Evolutionary conservation across 1,140 invertebrate genomes (phyloP).

Genomic region (Diuraphis noxia): DNA sequence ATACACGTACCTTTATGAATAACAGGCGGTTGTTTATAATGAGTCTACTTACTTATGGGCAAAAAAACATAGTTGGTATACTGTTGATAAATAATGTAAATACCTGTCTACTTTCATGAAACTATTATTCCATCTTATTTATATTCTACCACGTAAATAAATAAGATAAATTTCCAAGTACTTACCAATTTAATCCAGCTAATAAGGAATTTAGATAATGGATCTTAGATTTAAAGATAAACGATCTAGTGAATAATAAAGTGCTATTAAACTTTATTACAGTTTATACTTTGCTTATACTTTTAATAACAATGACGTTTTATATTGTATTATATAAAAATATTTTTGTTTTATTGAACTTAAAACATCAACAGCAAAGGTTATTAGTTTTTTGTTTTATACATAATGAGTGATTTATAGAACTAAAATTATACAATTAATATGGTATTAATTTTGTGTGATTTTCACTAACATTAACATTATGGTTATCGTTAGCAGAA

Average conservation of each 20-base stretch:
- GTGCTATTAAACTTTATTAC: slow-evolving; percentile 23
- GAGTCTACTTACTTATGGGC: background rate
- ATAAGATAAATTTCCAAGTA: background rate
- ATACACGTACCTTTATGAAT: background rate
- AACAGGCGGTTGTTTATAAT: background rate
- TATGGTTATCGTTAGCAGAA: too few relatives aligned
- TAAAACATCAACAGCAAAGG: too few relatives aligned
- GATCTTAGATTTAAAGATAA: slow-evolving; percentile 19
- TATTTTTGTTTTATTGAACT: too few relatives aligned
- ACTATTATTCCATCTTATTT: background rate
- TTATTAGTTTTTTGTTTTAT: too few relatives aligned
- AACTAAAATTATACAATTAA: too few relatives aligned
- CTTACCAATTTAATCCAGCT: slow-evolving; percentile 18
- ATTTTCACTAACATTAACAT: too few relatives aligned
- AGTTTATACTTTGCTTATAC: slow-evolving; percentile 21
- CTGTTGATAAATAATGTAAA: background rate
- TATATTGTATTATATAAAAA: too few relatives aligned
- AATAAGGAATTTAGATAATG: slow-evolving; percentile 23
- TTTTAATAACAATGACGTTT: slow-evolving; percentile 9
- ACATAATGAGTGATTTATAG: too few relatives aligned
- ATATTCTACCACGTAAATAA: slow-evolving; percentile 32
- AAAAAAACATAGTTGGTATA: background rate
- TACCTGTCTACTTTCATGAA: background rate
- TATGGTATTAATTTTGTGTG: too few relatives aligned
- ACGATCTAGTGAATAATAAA: slow-evolving; percentile 25